Base-by-base conservation (phyloP, 1,140 invertebrate species). In the Heliconius congener region DNA sequence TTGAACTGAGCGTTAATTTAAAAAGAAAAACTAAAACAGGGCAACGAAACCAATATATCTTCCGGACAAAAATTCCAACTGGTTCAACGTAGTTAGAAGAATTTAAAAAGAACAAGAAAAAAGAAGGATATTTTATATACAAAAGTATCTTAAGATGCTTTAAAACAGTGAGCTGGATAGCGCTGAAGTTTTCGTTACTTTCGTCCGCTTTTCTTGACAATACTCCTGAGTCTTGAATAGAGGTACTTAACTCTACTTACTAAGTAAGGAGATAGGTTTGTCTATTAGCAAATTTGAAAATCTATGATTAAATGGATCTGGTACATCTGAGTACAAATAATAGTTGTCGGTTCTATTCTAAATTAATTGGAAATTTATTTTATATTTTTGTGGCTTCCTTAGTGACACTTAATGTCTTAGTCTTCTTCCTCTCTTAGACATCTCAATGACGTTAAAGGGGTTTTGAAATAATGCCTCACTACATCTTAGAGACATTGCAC, bases 11-110 rank as follows among this genome's bases (percentile, higher is more conserved):
- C n/a, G 60, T 27, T 27, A 66, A 66, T 30, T 66, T 66, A 30
- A 66, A 66, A 66, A 66, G 27, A 66, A 27, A 66, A 66, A 27
- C 60, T 30, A 13, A 66, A 66, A 66, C 27, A 11, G n/a, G n/a
- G 55, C n/a, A 66, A 23, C 55, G 19, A 66, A 66, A 11, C 60
- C 60, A 27, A 66, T 66, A 66, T 66, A 66, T 66, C 60, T 66
- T 66, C 60, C 60, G 60, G 60, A 66, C 60, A 66, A 27, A 66
- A 66, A 66, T 66, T 66, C 60, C 60, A 30, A 66, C 60, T 66
- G 60, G 13, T 16, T 66, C 60, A 16, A 30, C 27, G 60, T 30
- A 30, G 60, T 66, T 66, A 30, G 60, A 66, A 30, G 60, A 66
- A 66, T 66, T 66, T 66, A 5, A 66, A 23, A 66, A 66, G 60